Conservation (phyloP, 2,888 invertebrate genomes). For the Apamea sordens region DNA sequence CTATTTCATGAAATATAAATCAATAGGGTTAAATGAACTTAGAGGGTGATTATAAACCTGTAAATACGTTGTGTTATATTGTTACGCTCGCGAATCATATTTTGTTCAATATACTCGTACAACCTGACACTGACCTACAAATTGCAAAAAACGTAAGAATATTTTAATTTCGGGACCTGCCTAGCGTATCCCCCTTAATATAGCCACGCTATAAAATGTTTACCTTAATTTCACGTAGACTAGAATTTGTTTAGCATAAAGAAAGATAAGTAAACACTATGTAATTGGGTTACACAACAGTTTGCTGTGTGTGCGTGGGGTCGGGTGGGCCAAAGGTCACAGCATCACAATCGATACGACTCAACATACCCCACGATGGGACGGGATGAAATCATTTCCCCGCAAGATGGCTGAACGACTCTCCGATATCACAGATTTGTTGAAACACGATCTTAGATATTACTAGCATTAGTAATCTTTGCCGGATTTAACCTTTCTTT, state of each 20-base stretch:
- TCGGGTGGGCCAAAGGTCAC: conserved; percentile 70
- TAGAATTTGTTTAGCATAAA: conserved; percentile 32
- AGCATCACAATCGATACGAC: conserved; percentile 70
- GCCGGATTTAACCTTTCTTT: conserved; percentile 36
- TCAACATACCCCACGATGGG: conserved; percentile 43
- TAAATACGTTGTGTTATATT: too few species aligned
- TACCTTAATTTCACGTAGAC: conserved; percentile 26
- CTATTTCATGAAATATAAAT: too few species aligned
- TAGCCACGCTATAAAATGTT: conserved; percentile 14
- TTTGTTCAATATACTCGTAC: neutral
- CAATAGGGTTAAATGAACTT: too few species aligned
- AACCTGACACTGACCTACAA: neutral
- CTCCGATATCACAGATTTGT: conserved; percentile 48
- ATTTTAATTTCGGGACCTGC: neutral
- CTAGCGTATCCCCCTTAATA: neutral
- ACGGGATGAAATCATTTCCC: conserved; percentile 45
- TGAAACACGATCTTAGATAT: conserved; percentile 54
- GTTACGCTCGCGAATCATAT: neutral
- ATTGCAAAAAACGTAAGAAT: neutral
- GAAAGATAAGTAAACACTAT: conserved; percentile 48
- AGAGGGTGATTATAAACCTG: too few species aligned
- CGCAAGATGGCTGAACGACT: conserved; percentile 46
- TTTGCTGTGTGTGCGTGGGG: conserved; percentile 53
- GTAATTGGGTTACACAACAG: conserved; percentile 58
- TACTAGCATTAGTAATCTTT: conserved; percentile 45